Conservation (phyloP, 1,140 invertebrate species). For the Phymorhynchus buccinoides region DNA sequence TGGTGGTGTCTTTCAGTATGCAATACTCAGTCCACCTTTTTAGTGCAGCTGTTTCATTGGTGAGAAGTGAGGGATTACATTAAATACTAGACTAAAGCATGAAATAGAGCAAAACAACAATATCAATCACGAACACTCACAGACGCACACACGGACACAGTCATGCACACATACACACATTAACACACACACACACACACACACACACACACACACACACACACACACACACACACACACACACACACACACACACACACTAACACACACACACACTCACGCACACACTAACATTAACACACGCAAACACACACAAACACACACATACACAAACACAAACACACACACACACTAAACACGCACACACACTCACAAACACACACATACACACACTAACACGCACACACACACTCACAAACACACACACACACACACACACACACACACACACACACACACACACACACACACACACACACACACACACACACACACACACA, state of each 20-base stretch:
- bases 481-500: neutral
- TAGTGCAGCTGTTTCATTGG: too few relatives aligned
- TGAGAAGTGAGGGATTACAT: too few relatives aligned
- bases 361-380: neutral
- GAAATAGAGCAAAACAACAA: too few relatives aligned
- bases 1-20: too few relatives aligned
- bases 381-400: neutral
- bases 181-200: too few relatives aligned
- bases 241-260: conserved; percentile 10
- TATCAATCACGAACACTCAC: neutral
- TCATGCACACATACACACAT: too few relatives aligned
- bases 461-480: conserved; percentile 10
- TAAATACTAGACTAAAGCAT: too few relatives aligned
- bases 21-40: too few relatives aligned
- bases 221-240: neutral
- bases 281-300: neutral
- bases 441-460: conserved; percentile 6
- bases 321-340: neutral
- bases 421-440: neutral
- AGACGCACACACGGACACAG: neutral
- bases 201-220: neutral
- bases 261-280: neutral
- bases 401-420: conserved; percentile 1
- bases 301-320: neutral
- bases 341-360: neutral